Evolutionary conservation across 2,113 vertebrate genomes (phyloP), one percentile per base, ranked within the genome.

Genomic region (Orthonyx spaldingii): DNA sequence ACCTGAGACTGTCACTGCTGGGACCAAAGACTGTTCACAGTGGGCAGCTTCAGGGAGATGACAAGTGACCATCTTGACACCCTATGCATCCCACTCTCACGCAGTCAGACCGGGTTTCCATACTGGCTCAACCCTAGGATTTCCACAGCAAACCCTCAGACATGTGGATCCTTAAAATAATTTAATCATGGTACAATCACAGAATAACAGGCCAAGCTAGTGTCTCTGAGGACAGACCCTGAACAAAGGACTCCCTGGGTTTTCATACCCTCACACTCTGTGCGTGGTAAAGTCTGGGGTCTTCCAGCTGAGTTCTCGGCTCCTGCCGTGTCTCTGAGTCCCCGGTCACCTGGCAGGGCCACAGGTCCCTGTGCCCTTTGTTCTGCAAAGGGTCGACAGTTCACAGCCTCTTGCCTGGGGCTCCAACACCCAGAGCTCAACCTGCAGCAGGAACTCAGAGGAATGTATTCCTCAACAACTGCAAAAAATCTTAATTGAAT

Each of bases 401-500:
- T 65, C 50, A 32, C 0, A 0, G 11, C 6, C 27, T 37, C 66
- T 13, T 22, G 50, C 22, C 5, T 72, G 35, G 28, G 19, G 50
- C 27, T 65, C 6, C 50, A 42, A 9, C 26, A 64, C 32, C 49
- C 76, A 6, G 50, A 64, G 33, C 35, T 57, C 59, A 65, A 16
- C 22, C 33, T 12, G 3, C 64, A 55, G 2, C 15, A 0, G 0
- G 44, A 18, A 24, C 22, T 33, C n/a, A n/a, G n/a, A n/a, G n/a
- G 33, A 50, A 44, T 15, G 5, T 13, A 50, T 16, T 65, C 35
- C 18, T 32, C 44, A 65, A 13, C 23, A 30, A 17, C 2, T 74
- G 1, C 57, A 41, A 32, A 33, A 69, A 21, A 1, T 1, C 5
- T 59, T 24, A 20, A 3, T 3, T 76, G 23, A 78, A 39, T 37